A percentile compares a stretch with the other conserved stretches of the same genome.
Conservation (phyloP, 2,113 vertebrate genomes). For the Clarias magur region DNA sequence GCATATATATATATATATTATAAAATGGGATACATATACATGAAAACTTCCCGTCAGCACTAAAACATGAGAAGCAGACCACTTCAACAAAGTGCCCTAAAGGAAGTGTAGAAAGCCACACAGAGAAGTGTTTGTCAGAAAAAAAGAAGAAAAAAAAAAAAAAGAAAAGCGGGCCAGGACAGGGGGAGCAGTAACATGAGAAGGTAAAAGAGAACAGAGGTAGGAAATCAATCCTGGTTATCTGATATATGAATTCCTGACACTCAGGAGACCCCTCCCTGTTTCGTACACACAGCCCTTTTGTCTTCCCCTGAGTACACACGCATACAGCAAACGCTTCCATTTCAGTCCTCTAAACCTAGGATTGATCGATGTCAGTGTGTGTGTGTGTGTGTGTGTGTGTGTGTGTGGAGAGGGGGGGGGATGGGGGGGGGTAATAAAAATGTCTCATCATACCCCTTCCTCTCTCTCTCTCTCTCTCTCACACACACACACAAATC, state of each 20-base stretch:
- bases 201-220: background rate
- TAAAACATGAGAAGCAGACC: background rate
- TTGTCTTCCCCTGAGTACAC: slow-evolving; percentile 3
- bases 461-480: background rate
- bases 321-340: background rate
- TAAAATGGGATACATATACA: background rate
- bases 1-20: too few species aligned
- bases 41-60: background rate
- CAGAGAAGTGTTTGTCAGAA: background rate
- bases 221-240: slow-evolving; percentile 5
- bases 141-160: background rate
- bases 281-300: background rate
- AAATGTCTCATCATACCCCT: background rate
- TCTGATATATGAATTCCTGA: slow-evolving; percentile 18
- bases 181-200: background rate
- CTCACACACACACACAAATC: background rate
- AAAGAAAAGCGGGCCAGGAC: background rate
- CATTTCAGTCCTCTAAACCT: background rate
- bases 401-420: background rate
- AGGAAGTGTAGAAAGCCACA: background rate
- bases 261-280: background rate
- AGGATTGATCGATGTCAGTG: background rate
- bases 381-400: background rate
- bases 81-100: background rate
- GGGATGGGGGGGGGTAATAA: background rate